phyloP scores from a whole-genome alignment of 2,888 invertebrate species.

The Meliscaeva auricollis region DNA sequence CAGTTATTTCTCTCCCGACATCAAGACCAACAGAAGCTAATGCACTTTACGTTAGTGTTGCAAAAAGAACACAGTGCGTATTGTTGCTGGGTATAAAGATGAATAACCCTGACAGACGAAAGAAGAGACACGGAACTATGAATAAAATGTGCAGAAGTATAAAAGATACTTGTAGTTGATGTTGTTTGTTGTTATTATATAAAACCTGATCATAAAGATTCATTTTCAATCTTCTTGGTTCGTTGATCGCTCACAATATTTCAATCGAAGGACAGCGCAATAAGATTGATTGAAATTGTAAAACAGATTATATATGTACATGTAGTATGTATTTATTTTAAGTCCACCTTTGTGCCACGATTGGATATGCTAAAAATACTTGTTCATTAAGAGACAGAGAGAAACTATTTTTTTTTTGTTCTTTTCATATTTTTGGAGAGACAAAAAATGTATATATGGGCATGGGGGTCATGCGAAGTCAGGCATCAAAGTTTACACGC shows the following conservation, averaged over 20 bases:
- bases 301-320: conserved; percentile 7
- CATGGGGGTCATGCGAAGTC: not conserved
- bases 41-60: not conserved
- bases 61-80: conserved; percentile 21
- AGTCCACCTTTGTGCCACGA: not conserved
- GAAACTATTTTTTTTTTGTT: not conserved
- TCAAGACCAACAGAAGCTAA: conserved; percentile 8
- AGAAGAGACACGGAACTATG: conserved; percentile 27
- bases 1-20: conserved; percentile 1
- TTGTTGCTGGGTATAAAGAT: conserved; percentile 27
- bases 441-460: not conserved
- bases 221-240: conserved; percentile 41
- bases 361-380: conserved; percentile 29
- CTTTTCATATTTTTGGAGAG: not conserved
- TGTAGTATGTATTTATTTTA: conserved; percentile 3
- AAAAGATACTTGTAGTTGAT: not conserved
- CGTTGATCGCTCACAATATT: conserved; percentile 21
- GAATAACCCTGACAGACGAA: conserved; percentile 25
- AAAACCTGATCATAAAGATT: conserved; percentile 34
- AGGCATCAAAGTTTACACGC: conserved; percentile 6
- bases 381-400: conserved; percentile 7
- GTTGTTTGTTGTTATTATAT: not conserved
- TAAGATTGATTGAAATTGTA: conserved; percentile 23
- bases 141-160: conserved; percentile 14
- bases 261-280: conserved; percentile 31